phyloP scores from a whole-genome alignment of 2,888 invertebrate genomes.

The Pristionchus exspectatus region DNA sequence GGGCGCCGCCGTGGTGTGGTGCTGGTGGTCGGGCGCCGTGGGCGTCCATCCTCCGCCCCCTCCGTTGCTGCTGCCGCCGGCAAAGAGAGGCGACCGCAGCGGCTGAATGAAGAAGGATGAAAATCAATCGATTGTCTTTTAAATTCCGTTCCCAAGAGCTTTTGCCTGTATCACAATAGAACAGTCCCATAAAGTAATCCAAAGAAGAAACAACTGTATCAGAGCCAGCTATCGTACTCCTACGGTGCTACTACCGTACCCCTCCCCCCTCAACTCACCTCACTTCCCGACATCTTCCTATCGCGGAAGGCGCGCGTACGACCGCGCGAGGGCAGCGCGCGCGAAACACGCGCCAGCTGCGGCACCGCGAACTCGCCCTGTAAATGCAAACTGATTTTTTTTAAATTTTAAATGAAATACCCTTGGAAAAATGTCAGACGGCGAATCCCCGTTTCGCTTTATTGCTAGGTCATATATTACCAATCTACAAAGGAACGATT shows the following conservation, averaged over 20 bases:
- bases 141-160: not conserved
- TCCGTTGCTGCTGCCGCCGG: not conserved
- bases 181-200: no score
- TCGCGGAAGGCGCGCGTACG: not conserved
- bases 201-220: not conserved
- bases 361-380: slow-evolving; percentile 20
- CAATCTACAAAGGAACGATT: no score
- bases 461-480: no score
- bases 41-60: not conserved
- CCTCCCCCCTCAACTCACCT: not conserved
- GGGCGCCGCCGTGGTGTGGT: not conserved
- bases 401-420: no score
- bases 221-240: not conserved
- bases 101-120: not conserved
- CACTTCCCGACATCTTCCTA: not conserved
- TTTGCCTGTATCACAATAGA: no score
- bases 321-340: not conserved
- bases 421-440: no score
- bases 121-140: not conserved
- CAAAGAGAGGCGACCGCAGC: not conserved
- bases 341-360: not conserved
- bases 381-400: not conserved
- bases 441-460: no score
- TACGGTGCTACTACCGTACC: not conserved
- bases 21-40: not conserved